phyloP scores from a whole-genome alignment of 2,797 vertebrate genomes.

The Pseudochromis fuscus region DNA sequence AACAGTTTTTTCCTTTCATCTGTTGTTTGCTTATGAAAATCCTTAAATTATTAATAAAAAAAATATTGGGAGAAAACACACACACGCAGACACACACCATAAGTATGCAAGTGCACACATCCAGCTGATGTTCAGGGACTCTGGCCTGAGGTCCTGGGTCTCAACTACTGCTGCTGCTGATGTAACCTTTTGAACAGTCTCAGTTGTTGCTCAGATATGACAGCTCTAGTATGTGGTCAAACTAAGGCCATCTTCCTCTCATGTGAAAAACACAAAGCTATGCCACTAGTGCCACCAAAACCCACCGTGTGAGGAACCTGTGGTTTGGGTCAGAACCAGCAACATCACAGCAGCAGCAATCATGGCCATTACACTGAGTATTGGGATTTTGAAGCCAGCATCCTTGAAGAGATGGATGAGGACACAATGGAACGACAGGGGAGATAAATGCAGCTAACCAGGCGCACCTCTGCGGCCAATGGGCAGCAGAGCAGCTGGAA shows the following conservation, averaged over 20 bases:
- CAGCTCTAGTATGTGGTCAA: constrained; percentile 21
- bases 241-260: neutral
- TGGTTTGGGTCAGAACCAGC: constrained; percentile 12
- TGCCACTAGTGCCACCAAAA: constrained; percentile 4
- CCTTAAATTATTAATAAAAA: constrained; percentile 13
- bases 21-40: constrained; percentile 36
- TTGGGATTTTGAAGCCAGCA: no score
- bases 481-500: constrained; percentile 53
- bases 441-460: constrained; percentile 23
- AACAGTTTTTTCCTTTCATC: constrained; percentile 17
- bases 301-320: neutral
- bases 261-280: constrained; percentile 16
- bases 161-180: constrained; percentile 69
- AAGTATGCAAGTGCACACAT: constrained; percentile 25
- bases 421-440: constrained; percentile 14
- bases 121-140: constrained; percentile 59
- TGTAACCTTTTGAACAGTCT: constrained; percentile 66
- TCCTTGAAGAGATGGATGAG: constrained; percentile 36
- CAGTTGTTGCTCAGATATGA: constrained; percentile 59
- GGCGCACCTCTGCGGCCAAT: constrained; percentile 42
- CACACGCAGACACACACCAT: constrained; percentile 9
- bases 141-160: constrained; percentile 57
- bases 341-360: neutral
- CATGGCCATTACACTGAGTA: no score
- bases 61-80: constrained; percentile 22